Conservation (phyloP, 2,797 vertebrate genomes). For the Mallotus villosus region DNA sequence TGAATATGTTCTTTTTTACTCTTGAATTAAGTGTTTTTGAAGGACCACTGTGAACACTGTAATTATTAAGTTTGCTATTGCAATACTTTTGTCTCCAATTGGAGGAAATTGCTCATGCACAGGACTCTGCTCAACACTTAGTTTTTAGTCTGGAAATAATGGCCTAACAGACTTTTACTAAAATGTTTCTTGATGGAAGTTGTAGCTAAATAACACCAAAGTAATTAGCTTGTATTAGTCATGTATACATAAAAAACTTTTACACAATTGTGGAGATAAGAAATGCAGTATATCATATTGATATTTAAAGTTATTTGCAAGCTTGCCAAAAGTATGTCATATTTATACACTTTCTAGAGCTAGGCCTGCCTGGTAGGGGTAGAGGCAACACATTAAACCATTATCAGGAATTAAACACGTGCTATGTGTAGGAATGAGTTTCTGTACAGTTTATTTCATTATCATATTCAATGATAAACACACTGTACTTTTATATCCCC, state of each 20-base stretch:
- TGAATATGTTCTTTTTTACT: constrained; percentile 43
- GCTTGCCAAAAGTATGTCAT: constrained; percentile 56
- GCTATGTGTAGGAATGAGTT: too few species aligned
- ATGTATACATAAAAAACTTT: constrained; percentile 60
- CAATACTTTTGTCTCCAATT: constrained; percentile 31
- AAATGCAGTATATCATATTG: constrained; percentile 82
- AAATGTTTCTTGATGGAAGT: constrained; percentile 44
- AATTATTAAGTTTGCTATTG: constrained; percentile 37
- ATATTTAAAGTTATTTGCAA: constrained; percentile 77
- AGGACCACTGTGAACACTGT: constrained; percentile 65
- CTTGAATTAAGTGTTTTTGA: constrained; percentile 39
- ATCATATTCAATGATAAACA: too few species aligned
- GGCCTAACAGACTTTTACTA: constrained; percentile 40
- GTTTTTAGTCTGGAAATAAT: constrained; percentile 40
- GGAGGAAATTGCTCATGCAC: constrained; percentile 31
- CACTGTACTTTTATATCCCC: too few species aligned
- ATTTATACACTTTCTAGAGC: constrained; percentile 51
- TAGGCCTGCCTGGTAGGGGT: constrained; percentile 40
- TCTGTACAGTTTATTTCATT: too few species aligned
- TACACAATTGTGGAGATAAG: constrained; percentile 72
- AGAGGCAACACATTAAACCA: constrained; percentile 29
- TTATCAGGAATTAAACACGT: constrained; percentile 58
- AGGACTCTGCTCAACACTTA: constrained; percentile 43
- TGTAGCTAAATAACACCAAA: constrained; percentile 77
- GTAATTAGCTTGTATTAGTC: constrained; percentile 73